These are phyloP conservation scores for Cephus sareptanus DNA, from an alignment of 2,888 invertebrate genomes.

Conservation along the genomic window DNA sequence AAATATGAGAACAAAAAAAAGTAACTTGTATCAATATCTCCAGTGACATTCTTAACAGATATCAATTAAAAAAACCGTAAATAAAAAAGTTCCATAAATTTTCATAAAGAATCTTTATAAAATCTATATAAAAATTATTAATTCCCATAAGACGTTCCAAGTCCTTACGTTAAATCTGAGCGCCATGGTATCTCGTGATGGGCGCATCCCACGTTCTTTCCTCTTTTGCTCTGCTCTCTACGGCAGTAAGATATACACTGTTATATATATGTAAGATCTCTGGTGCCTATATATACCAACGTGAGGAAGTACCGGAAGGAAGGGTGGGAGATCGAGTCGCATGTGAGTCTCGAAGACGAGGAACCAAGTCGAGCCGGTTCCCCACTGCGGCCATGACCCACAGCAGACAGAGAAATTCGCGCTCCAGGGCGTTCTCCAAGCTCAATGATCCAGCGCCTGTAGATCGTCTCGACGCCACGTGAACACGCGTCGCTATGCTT, in stretches of 20 bases:
- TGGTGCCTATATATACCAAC: constrained; percentile 54
- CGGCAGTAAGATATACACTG: constrained; percentile 50
- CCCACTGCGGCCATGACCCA: constrained; percentile 48
- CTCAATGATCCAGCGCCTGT: constrained; percentile 1
- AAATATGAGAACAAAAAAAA: background rate
- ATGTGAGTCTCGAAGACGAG: constrained; percentile 23
- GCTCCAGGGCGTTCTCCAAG: constrained; percentile 41
- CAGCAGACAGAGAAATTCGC: constrained; percentile 53
- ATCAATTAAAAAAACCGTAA: background rate
- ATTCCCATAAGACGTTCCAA: background rate
- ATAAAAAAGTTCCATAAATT: background rate
- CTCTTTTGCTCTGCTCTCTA: constrained; percentile 29
- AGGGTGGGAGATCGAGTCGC: constrained; percentile 22
- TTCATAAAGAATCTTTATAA: background rate
- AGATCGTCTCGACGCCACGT: background rate
- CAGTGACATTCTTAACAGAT: background rate
- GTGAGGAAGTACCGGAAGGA: constrained; percentile 51
- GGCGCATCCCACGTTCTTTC: constrained; percentile 25
- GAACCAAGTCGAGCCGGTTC: constrained; percentile 29
- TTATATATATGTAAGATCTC: constrained; percentile 55
- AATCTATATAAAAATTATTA: background rate
- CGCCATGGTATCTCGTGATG: constrained; percentile 38
- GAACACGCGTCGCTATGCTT: background rate
- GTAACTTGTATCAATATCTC: background rate
- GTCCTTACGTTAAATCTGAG: constrained; percentile 44